These are phyloP conservation scores for Bucco capensis DNA, from an alignment of 2,113 vertebrate species.

Conservation along the genomic window DNA sequence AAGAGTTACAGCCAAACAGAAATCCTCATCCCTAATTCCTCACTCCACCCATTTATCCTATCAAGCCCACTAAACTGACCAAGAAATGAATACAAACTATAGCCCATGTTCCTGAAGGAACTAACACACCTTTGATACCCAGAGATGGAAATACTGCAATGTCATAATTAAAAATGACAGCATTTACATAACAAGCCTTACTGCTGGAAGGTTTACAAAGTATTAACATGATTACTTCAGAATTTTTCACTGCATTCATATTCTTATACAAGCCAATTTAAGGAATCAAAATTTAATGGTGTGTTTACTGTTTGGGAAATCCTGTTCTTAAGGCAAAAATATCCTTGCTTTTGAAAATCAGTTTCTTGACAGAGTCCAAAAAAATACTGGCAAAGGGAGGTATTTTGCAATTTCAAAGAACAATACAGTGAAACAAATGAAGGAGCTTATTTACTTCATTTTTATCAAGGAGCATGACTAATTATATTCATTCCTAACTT, in stretches of 20 bases:
- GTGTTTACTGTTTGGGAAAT: not conserved
- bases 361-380: not conserved
- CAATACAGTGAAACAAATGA: not conserved
- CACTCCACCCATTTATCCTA: not conserved
- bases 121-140: not conserved
- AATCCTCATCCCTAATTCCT: no score
- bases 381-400: not conserved
- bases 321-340: not conserved
- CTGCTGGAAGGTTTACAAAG: not conserved
- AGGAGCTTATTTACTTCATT: not conserved
- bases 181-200: not conserved
- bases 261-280: not conserved
- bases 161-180: not conserved
- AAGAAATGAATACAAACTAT: not conserved
- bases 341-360: not conserved
- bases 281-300: not conserved
- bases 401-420: not conserved
- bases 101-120: not conserved
- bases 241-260: not conserved
- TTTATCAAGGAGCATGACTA: not conserved
- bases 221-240: not conserved
- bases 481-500: not conserved
- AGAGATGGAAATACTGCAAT: not conserved
- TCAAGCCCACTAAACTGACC: not conserved
- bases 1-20: not conserved